Conservation (phyloP, 2,888 invertebrate genomes). For the Microctonus brassicae region DNA sequence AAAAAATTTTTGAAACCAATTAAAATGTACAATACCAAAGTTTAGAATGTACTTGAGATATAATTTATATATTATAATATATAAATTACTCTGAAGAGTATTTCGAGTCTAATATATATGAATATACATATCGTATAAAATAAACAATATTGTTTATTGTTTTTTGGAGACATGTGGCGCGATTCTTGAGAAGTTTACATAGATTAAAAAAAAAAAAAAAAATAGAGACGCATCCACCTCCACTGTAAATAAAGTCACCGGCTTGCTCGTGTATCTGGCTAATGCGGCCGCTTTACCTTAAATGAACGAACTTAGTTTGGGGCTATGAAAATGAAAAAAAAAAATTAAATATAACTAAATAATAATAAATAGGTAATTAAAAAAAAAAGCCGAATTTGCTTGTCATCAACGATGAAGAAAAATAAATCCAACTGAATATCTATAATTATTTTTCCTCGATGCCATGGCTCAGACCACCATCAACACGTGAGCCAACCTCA, state of each 20-base stretch:
- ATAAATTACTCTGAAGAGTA: slow-evolving; percentile 6
- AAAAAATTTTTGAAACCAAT: neutral
- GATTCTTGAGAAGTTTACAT: slow-evolving; percentile 13
- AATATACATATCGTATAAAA: neutral
- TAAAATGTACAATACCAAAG: too few relatives aligned
- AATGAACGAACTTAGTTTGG: neutral
- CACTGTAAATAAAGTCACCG: slow-evolving; percentile 48
- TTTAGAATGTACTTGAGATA: neutral
- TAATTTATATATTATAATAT: neutral
- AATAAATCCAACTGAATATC: slow-evolving; percentile 14
- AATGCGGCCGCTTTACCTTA: slow-evolving; percentile 27
- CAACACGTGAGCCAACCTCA: slow-evolving; percentile 60
- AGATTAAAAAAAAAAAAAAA: slow-evolving; percentile 26
- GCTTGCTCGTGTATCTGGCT: slow-evolving; percentile 46
- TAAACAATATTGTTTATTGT: neutral
- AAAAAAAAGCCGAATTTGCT: slow-evolving; percentile 3
- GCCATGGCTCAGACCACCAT: slow-evolving; percentile 54
- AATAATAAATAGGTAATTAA: neutral
- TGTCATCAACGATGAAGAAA: slow-evolving; percentile 4
- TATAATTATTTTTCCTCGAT: neutral
- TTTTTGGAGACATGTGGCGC: slow-evolving; percentile 19
- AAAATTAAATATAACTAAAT: neutral
- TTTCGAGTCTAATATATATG: neutral
- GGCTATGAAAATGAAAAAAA: neutral
- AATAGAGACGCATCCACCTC: slow-evolving; percentile 36